Conservation (phyloP, 2,113 vertebrate species). For the Spermophilus dauricus region DNA sequence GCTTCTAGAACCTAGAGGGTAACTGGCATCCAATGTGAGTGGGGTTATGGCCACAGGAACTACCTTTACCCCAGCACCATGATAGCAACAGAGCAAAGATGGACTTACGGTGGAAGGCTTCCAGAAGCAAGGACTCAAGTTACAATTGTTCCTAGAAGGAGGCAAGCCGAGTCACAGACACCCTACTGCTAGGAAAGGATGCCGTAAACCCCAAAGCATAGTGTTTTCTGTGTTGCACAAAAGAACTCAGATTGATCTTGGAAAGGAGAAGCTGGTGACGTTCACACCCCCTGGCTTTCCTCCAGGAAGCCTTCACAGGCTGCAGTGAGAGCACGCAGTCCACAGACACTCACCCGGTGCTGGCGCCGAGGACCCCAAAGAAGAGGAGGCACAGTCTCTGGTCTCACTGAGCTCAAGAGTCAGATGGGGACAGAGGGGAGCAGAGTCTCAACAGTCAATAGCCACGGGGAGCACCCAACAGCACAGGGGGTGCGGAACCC, state of each 20-base stretch:
- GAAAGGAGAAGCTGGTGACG: background rate
- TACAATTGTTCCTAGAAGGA: background rate
- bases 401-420: background rate
- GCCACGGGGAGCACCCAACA: fast-evolving
- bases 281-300: background rate
- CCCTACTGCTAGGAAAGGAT: background rate
- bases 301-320: background rate
- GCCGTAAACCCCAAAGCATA: background rate
- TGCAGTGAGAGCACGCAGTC: background rate
- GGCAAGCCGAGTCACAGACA: background rate
- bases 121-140: background rate
- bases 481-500: background rate
- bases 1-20: background rate
- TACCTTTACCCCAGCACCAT: too few species aligned
- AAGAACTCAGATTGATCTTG: background rate
- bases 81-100: too few species aligned
- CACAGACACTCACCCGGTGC: too few species aligned
- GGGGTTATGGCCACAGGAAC: too few species aligned
- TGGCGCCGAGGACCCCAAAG: background rate
- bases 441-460: background rate
- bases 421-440: background rate
- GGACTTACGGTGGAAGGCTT: background rate
- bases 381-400: background rate
- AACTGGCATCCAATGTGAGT: background rate
- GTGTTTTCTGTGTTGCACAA: background rate